phyloP scores from a whole-genome alignment of 2,888 invertebrate genomes.

The Lepidocyrtinus sp. region DNA sequence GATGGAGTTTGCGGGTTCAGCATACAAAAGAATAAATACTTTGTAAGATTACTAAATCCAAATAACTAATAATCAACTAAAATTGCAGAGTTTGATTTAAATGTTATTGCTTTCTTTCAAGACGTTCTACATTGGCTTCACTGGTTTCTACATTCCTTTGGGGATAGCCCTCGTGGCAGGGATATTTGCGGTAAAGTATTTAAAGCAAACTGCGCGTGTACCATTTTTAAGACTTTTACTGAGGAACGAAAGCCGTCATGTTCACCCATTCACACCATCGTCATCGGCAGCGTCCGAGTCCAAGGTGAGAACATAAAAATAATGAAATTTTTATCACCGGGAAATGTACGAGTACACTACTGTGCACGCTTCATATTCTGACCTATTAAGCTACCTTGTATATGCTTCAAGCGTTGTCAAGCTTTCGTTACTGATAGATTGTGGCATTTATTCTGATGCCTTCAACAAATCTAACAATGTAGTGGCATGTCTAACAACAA shows the following conservation, averaged over 20 bases:
- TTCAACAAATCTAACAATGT: no score
- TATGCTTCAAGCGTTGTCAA: no score
- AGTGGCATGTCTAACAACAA: no score
- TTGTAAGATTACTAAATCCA: conserved; percentile 56
- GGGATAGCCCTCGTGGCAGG: conserved; percentile 52
- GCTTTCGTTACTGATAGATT: no score
- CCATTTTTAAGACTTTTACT: conserved; percentile 39
- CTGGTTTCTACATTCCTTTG: conserved; percentile 65
- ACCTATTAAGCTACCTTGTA: no score
- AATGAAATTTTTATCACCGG: background rate
- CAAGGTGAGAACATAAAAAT: conserved; percentile 35
- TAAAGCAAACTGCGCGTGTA: conserved; percentile 40
- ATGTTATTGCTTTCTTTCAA: conserved; percentile 31
- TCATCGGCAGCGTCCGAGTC: conserved; percentile 9
- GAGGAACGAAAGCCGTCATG: conserved; percentile 26
- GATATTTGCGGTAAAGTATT: conserved; percentile 52
- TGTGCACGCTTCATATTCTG: no score
- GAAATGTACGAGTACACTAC: no score
- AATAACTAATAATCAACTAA: background rate
- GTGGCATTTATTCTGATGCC: no score
- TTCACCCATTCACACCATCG: conserved; percentile 27
- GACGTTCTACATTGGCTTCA: conserved; percentile 67
- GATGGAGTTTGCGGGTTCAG: conserved; percentile 65
- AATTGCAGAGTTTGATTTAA: background rate
- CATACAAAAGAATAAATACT: conserved; percentile 62